Evolutionary conservation across 2,888 invertebrate species (phyloP), one percentile per base, ranked within the genome.

Genomic region (Sphaeridia pumilis): DNA sequence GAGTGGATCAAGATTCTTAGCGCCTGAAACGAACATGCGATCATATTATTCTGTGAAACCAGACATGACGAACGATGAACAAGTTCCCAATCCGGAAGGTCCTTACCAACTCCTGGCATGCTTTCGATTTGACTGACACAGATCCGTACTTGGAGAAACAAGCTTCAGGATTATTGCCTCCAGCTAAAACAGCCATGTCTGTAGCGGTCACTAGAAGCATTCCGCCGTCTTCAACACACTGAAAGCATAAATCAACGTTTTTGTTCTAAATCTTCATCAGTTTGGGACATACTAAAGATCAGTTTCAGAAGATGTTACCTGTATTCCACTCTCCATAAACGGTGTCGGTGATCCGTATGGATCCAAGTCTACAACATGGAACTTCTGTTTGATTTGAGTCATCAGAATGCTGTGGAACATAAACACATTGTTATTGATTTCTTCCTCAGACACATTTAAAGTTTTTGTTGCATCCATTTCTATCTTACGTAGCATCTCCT

Each of bases 261-360:
- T 14, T 5, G 2, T 26, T 27, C n/a, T 28, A 28, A 36, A 14
- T 22, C 36, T n/a, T 34, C 28, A 38, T 38, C 5, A 38, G 12
- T 31, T 31, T 31, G 14, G 14, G 31, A 31, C 7, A 31, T 31
- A 14, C 31, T 31, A n/a, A n/a, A n/a, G n/a, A n/a, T n/a, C n/a
- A n/a, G n/a, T 31, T 31, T 14, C 14, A 31, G 31, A 31, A 31
- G 14, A 31, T 31, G 5, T 44, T 49, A 59, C 61, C 63, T 75
- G 74, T 0, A 95, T 82, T 0, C 92, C 89, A 0, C 84, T 78
- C 68, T 94, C 93, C 0, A 99, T 75, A 72, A 98, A 99, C 36
- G 80, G 80, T 1, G 88, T 82, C 0, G 98, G 93, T 66, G 90
- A 89, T 2, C 98, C 98, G 63, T 97, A 99, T 0, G 98, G 98